Percentiles rank a stretch among this genome's conserved stretches.
These are phyloP conservation scores for Copidosoma aretas DNA, from an alignment of 2,888 invertebrate genomes.

Conservation along the genomic window DNA sequence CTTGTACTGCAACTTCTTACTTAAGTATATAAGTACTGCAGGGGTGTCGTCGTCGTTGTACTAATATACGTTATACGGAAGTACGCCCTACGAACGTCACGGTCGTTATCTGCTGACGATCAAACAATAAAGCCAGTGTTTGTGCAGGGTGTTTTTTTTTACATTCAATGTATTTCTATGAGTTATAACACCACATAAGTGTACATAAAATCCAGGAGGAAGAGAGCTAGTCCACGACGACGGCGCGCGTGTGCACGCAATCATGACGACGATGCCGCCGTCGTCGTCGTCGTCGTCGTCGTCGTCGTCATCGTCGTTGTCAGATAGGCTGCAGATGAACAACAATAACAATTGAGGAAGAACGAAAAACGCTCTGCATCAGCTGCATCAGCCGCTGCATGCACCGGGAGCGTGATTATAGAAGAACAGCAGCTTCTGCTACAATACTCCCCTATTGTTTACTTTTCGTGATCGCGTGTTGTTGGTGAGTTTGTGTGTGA, in stretches of 20 bases:
- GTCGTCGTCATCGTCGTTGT: constrained; percentile 3
- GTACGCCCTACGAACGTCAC: background rate
- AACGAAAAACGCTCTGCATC: too few species aligned
- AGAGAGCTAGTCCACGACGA: background rate
- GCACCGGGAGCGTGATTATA: background rate
- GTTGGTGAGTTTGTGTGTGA: background rate
- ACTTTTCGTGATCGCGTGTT: background rate
- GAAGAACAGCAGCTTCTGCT: too few species aligned
- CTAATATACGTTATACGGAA: too few species aligned
- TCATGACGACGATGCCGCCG: constrained; percentile 16
- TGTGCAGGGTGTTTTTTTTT: too few species aligned
- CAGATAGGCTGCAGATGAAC: background rate
- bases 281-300: background rate
- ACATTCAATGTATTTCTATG: too few species aligned
- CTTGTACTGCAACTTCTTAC: too few species aligned
- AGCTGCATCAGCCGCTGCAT: too few species aligned
- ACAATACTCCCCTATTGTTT: too few species aligned
- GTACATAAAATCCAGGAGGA: background rate
- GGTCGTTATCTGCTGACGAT: background rate
- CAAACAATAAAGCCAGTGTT: too few species aligned
- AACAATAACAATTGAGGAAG: background rate
- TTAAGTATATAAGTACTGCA: too few species aligned
- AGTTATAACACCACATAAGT: too few species aligned
- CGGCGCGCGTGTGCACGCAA: background rate
- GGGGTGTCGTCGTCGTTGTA: background rate